Evolutionary conservation across 2,797 vertebrate species (phyloP), one percentile per base, ranked within the genome.

Genomic region (Poecilia picta): DNA sequence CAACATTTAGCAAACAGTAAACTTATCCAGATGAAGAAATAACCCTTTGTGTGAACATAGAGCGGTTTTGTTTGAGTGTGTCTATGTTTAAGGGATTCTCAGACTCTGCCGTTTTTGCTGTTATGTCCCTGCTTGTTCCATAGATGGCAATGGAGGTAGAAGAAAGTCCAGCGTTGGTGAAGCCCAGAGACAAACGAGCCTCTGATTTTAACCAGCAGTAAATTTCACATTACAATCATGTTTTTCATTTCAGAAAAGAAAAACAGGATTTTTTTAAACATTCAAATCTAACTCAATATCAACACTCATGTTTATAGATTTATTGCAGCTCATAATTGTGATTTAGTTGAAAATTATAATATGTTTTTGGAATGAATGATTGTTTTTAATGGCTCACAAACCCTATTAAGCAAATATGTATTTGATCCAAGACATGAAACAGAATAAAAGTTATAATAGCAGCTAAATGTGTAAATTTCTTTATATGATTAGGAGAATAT

Each of bases 131-230:
- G 59, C 73, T 92, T 85, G 91, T 94, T 94, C 95, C 86, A 94
- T 95, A 96, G 95, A 93, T 94, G 95, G 95, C 95, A 94, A 89
- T 91, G 92, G 78, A 93, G 94, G 74, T 80, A 83, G 87, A 79
- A 28, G 77, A 82, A 82, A 84, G 75, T 4, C 66, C 77, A 23
- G 28, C 33, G 74, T 59, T 76, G 81, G 45, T 76, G 75, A 85
- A 47, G 43, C 53, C 43, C 82, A 79, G 36, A 77, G 53, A 72
- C 45, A 16, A 47, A 73, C 59, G 33, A 59, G n/a, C 7, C 78
- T 70, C 71, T 31, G 71, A 12, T 15, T 72, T 57, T 43, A 70
- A 4, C 4, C 10, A 1, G 39, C 12, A 43, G 5, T 13, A 11
- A 53, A 45, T 72, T 36, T 13, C 18, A 25, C 16, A 47, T 72